Conservation (phyloP, 2,797 vertebrate species). For the Trematomus bernacchii region DNA sequence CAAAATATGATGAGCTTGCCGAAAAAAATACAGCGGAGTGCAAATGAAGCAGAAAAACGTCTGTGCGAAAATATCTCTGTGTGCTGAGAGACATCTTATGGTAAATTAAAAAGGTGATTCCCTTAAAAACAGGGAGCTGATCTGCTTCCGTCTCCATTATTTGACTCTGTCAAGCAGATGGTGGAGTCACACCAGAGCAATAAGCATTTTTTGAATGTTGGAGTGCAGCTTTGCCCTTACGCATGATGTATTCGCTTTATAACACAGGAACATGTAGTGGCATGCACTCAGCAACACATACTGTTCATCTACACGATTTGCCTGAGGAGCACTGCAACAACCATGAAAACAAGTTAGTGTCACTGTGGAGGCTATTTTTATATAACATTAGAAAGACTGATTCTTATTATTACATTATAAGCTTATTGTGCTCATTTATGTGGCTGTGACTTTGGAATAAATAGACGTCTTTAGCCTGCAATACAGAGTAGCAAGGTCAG, state of each 20-base stretch:
- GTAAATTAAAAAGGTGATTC: conserved; percentile 73
- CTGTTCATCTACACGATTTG: background rate
- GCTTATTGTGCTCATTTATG: too few species aligned
- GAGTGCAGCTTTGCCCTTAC: conserved; percentile 35
- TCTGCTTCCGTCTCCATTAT: conserved; percentile 40
- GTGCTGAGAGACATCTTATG: conserved; percentile 60
- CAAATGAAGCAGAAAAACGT: conserved; percentile 72
- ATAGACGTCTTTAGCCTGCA: too few species aligned
- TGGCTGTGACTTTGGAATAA: too few species aligned
- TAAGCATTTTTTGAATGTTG: conserved; percentile 41
- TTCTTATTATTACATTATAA: too few species aligned
- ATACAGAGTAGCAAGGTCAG: too few species aligned
- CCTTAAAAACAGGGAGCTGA: conserved; percentile 51
- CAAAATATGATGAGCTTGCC: conserved; percentile 76
- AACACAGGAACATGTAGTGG: background rate
- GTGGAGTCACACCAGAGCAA: conserved; percentile 38
- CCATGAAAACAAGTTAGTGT: conserved; percentile 15
- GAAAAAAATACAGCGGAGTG: conserved; percentile 59
- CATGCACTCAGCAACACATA: conserved; percentile 8
- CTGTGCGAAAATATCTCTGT: conserved; percentile 41
- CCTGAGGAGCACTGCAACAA: conserved; percentile 1
- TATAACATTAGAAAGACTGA: too few species aligned
- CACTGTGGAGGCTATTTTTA: background rate
- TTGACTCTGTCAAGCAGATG: conserved; percentile 33
- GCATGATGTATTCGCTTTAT: conserved; percentile 30